A percentile compares a stretch with the other conserved stretches of the same genome.
phyloP scores from a whole-genome alignment of 30 jellyfish, hydroid and myxozoan species.

The Mastigias papua region DNA sequence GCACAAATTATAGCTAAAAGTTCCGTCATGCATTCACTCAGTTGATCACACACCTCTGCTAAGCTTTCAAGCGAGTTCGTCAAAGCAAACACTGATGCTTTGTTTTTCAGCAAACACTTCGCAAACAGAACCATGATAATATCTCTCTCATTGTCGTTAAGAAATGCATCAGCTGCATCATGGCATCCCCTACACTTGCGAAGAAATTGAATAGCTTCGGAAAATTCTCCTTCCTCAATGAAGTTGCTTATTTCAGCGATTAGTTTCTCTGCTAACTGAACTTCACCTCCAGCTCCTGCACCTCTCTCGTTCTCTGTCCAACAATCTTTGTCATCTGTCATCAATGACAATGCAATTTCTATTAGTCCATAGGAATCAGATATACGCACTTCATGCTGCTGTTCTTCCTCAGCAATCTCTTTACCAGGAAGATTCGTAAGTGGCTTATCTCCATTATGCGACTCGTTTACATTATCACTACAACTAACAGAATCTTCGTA shows the following conservation, averaged over 20 bases:
- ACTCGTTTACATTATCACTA: neutral
- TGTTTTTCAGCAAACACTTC: constrained; percentile 50
- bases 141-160: constrained; percentile 76
- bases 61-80: constrained; percentile 78
- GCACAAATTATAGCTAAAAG: constrained; percentile 67
- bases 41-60: constrained; percentile 82
- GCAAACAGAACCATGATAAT: constrained; percentile 82
- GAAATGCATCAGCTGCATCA: neutral
- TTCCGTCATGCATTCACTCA: constrained; percentile 92
- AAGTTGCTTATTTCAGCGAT: constrained; percentile 59
- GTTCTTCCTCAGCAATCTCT: constrained; percentile 5
- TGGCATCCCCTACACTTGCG: constrained; percentile 66
- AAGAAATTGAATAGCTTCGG: constrained; percentile 70
- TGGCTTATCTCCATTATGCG: neutral
- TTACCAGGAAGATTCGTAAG: neutral
- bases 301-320: neutral
- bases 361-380: neutral
- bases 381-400: constrained; percentile 35
- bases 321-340: neutral
- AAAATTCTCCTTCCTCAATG: constrained; percentile 70
- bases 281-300: neutral
- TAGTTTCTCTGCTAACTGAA: constrained; percentile 22
- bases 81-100: constrained; percentile 80
- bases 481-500: neutral
- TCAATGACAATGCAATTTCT: constrained; percentile 9